Evolutionary conservation across 1,140 invertebrate genomes (phyloP).

Genomic region (Pseudomyrmex concolor): DNA sequence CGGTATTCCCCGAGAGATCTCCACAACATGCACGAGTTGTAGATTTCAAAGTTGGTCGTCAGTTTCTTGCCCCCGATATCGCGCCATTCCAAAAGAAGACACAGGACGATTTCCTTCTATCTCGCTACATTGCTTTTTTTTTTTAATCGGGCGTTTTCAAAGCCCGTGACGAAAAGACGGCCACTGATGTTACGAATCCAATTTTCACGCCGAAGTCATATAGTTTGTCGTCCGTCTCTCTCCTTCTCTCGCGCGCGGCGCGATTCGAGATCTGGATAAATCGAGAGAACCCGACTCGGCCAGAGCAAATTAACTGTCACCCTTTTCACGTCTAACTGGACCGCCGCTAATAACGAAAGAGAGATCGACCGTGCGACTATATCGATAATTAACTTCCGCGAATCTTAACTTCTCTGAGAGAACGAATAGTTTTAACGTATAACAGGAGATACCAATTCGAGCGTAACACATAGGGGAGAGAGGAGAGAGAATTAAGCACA

Average conservation of each 20-base stretch:
- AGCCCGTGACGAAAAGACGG: conserved; percentile 52
- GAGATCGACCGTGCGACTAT: neutral
- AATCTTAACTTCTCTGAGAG: neutral
- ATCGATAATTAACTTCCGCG: neutral
- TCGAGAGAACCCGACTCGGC: conserved; percentile 6
- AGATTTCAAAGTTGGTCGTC: conserved; percentile 77
- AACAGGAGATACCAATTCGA: conserved; percentile 26
- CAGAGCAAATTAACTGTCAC: conserved; percentile 45
- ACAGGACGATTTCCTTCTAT: conserved; percentile 51
- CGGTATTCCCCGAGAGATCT: conserved; percentile 29
- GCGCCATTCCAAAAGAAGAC: conserved; percentile 54
- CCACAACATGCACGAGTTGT: conserved; percentile 75
- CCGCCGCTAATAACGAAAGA: neutral
- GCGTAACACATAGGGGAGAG: neutral
- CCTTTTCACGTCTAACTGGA: conserved; percentile 25
- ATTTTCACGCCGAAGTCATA: conserved; percentile 57
- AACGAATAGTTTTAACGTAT: conserved; percentile 22
- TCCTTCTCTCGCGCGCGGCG: neutral
- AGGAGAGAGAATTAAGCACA: conserved; percentile 73
- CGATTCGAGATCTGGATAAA: conserved; percentile 46
- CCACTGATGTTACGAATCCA: conserved; percentile 57
- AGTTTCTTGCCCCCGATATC: conserved; percentile 64
- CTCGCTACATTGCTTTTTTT: conserved; percentile 17
- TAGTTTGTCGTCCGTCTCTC: conserved; percentile 37
- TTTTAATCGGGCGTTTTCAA: conserved; percentile 48